These are phyloP conservation scores for Drosophila greeni DNA, from an alignment of 2,888 invertebrate species.

Conservation along the genomic window DNA sequence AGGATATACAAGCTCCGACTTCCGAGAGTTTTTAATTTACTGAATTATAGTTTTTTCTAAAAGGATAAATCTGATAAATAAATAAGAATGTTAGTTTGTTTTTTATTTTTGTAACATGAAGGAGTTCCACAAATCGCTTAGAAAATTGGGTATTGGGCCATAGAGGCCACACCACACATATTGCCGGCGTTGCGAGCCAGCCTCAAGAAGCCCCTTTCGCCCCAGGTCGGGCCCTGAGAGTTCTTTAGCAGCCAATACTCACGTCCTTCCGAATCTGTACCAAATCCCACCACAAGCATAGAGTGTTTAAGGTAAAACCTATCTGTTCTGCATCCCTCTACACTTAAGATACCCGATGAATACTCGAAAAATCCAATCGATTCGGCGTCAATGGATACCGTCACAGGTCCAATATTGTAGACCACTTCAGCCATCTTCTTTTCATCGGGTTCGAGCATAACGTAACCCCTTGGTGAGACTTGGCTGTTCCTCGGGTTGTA, in stretches of 20 bases:
- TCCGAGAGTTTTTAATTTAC: too few relatives aligned
- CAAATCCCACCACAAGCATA: conserved; percentile 17
- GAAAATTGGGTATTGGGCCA: conserved; percentile 12
- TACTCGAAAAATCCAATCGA: conserved; percentile 7
- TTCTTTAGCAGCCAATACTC: conserved; percentile 29
- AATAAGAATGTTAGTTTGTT: too few relatives aligned
- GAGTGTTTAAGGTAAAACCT: background rate
- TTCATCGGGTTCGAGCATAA: conserved; percentile 3
- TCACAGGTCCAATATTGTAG: conserved; percentile 21
- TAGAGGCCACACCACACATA: conserved; percentile 16
- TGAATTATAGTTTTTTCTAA: too few relatives aligned
- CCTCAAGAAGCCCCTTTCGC: conserved; percentile 3
- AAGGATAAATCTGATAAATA: too few relatives aligned
- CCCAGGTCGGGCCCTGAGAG: conserved; percentile 8
- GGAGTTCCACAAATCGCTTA: background rate
- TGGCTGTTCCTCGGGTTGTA: background rate
- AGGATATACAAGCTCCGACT: too few relatives aligned
- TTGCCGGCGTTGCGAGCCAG: conserved; percentile 14
- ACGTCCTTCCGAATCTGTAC: background rate
- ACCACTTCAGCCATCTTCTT: conserved; percentile 13
- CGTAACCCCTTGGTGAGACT: background rate
- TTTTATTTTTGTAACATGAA: too few relatives aligned
- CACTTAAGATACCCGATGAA: background rate
- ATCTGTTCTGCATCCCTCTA: background rate
- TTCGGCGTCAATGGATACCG: too few relatives aligned